Conservation (phyloP, 2,888 invertebrate genomes). For the Pollenia amentaria region DNA sequence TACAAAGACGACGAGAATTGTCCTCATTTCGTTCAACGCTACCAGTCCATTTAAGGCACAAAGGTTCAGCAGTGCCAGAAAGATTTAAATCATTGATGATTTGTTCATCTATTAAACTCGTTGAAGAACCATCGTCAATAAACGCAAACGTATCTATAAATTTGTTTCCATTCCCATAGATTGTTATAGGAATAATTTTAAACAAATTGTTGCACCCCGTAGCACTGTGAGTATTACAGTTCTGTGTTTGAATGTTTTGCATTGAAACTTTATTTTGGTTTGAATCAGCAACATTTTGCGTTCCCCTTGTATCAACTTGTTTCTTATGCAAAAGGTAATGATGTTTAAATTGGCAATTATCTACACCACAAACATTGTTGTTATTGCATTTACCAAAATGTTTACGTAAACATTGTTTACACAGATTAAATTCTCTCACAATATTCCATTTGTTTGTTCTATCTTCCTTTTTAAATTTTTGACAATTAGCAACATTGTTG, state of each 20-base stretch:
- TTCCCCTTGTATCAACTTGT: background rate
- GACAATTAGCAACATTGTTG: conserved; percentile 21
- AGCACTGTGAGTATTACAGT: background rate
- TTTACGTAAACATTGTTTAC: conserved; percentile 28
- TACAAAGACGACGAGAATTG: conserved; percentile 21
- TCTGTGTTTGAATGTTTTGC: conserved; percentile 10
- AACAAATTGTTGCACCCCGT: background rate
- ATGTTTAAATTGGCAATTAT: conserved; percentile 50
- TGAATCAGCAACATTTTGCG: background rate
- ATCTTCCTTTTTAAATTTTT: conserved; percentile 5
- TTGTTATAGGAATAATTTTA: conserved; percentile 12
- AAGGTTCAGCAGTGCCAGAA: conserved; percentile 48
- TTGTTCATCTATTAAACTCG: conserved; percentile 65
- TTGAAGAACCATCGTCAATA: background rate
- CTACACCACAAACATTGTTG: conserved; percentile 19
- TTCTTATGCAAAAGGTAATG: conserved; percentile 46
- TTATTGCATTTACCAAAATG: conserved; percentile 34
- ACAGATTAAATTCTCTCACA: conserved; percentile 33
- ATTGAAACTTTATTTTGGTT: background rate
- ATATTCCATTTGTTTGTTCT: conserved; percentile 16
- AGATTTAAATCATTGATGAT: conserved; percentile 29
- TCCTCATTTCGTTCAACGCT: conserved; percentile 17
- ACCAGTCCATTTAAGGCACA: conserved; percentile 45
- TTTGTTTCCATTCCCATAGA: background rate
- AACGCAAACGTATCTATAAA: conserved; percentile 19